These are phyloP conservation scores for Lineus longissimus DNA, from an alignment of 1,140 invertebrate species.

Conservation along the genomic window DNA sequence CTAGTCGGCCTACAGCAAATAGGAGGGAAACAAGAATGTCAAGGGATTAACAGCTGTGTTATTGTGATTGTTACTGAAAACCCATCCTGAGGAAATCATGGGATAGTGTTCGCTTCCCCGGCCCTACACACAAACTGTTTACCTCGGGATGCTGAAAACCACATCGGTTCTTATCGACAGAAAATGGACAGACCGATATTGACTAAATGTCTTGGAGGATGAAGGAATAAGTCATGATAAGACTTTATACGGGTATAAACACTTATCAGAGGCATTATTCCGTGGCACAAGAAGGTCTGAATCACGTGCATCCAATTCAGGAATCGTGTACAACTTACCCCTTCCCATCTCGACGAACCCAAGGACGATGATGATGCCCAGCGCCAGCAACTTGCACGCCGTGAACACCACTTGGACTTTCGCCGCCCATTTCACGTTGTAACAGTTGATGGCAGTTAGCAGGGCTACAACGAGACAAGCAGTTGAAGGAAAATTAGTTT, in stretches of 20 bases:
- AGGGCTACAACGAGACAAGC: conserved; percentile 35
- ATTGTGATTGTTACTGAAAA: too few relatives aligned
- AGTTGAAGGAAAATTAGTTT: too few relatives aligned
- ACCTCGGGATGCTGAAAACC: too few relatives aligned
- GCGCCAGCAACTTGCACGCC: conserved; percentile 44
- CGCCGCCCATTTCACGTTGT: conserved; percentile 48
- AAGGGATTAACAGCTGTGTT: not conserved
- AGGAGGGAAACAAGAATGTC: not conserved
- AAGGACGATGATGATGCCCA: conserved; percentile 47
- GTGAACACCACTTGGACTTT: conserved; percentile 50
- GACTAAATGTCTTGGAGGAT: too few relatives aligned
- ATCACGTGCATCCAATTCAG: not conserved
- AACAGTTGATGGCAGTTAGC: conserved; percentile 45
- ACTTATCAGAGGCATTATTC: too few relatives aligned
- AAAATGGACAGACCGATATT: too few relatives aligned
- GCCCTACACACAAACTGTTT: not conserved
- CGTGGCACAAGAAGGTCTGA: not conserved
- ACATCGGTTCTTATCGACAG: too few relatives aligned
- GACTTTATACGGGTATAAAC: not conserved
- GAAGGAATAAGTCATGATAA: too few relatives aligned
- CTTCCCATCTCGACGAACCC: conserved; percentile 43
- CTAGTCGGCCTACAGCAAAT: conserved; percentile 25
- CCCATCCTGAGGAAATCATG: not conserved
- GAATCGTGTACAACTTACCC: conserved; percentile 26
- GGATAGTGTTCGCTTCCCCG: too few relatives aligned